Conservation (phyloP, 2,113 vertebrate species). For the Perca fluviatilis region DNA sequence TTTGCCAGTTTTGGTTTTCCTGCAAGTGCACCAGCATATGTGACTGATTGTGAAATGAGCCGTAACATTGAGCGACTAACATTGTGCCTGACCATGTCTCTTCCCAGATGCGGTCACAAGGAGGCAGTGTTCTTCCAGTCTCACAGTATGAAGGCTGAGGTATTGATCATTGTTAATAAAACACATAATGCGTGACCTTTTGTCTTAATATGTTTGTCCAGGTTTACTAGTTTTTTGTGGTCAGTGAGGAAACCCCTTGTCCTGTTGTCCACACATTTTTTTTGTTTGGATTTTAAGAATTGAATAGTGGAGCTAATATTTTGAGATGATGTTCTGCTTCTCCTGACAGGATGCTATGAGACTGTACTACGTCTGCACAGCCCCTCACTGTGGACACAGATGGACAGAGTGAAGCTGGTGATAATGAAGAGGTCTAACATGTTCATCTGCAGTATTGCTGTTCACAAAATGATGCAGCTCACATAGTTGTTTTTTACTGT, state of each 20-base stretch:
- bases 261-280: neutral
- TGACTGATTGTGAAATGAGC: neutral
- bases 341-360: slow-evolving; percentile 91
- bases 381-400: slow-evolving; percentile 94
- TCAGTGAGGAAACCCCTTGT: neutral
- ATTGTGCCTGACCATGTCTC: slow-evolving; percentile 8
- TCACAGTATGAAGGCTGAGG: slow-evolving; percentile 95
- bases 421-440: slow-evolving; percentile 10
- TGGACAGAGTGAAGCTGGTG: slow-evolving; percentile 90
- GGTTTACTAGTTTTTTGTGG: neutral
- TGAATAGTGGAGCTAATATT: neutral
- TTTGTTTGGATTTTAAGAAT: neutral
- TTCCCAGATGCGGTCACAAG: slow-evolving; percentile 93
- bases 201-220: neutral
- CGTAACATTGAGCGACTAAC: neutral
- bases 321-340: neutral
- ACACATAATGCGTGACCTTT: neutral
- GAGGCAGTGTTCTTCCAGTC: slow-evolving; percentile 97
- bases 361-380: slow-evolving; percentile 94
- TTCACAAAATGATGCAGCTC: neutral
- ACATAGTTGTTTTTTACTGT: neutral
- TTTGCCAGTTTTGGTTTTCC: too few relatives aligned
- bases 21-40: neutral
- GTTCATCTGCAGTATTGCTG: slow-evolving; percentile 11
- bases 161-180: slow-evolving; percentile 60